These are phyloP conservation scores for Macrotrachela quadricornifera DNA, from an alignment of 1,140 invertebrate species.

Conservation along the genomic window DNA sequence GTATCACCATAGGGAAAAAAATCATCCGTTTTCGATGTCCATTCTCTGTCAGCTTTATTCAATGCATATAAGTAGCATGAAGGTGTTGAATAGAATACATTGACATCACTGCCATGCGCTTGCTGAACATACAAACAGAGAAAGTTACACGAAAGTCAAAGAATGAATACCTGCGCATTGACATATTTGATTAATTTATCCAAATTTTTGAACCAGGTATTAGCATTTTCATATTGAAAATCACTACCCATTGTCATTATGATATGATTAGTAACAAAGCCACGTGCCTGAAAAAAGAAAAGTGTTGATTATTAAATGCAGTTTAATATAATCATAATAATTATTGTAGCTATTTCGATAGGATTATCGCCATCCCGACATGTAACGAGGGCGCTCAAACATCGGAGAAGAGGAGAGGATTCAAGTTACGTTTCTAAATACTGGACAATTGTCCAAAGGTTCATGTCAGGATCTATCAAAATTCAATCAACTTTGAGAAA, in stretches of 20 bases:
- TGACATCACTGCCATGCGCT: slow-evolving; percentile 40
- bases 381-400: no score
- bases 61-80: slow-evolving; percentile 70
- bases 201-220: slow-evolving; percentile 60
- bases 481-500: no score
- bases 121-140: slow-evolving; percentile 25
- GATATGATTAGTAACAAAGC: slow-evolving; percentile 43
- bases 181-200: slow-evolving; percentile 59
- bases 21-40: slow-evolving; percentile 51
- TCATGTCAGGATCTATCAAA: no score
- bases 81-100: slow-evolving; percentile 75
- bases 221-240: slow-evolving; percentile 65
- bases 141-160: neutral
- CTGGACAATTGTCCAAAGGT: no score
- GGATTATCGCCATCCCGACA: no score
- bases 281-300: neutral
- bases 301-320: neutral
- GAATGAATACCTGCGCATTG: slow-evolving; percentile 33
- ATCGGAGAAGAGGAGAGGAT: no score
- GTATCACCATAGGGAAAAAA: slow-evolving; percentile 78
- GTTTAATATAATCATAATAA: no score
- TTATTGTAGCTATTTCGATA: no score
- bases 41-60: slow-evolving; percentile 41
- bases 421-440: no score
- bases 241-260: slow-evolving; percentile 79